Conservation (phyloP, 2,113 vertebrate genomes). For the Meleagris gallopavo region DNA sequence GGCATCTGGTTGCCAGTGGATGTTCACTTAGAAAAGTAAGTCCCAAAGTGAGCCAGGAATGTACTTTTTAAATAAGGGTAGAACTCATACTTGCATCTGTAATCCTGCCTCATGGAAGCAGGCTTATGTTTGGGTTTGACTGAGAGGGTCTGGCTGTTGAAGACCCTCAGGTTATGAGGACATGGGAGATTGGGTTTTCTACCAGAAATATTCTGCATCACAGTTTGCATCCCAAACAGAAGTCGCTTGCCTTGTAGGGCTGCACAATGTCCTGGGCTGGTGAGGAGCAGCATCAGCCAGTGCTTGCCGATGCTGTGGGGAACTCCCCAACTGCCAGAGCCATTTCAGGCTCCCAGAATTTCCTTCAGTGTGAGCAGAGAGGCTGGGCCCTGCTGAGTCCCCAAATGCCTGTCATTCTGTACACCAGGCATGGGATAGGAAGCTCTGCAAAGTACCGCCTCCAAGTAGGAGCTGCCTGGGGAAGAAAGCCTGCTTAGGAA, state of each 20-base stretch:
- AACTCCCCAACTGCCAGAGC: neutral
- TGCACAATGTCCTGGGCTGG: neutral
- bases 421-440: fast-evolving
- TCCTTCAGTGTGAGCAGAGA: neutral
- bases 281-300: neutral
- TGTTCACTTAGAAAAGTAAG: neutral
- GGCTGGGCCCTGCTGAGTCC: neutral
- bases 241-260: neutral
- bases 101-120: neutral
- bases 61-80: neutral
- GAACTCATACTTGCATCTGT: neutral
- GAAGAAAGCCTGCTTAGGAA: neutral
- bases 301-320: neutral
- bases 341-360: neutral
- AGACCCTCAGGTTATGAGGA: neutral
- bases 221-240: neutral
- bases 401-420: neutral
- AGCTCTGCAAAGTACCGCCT: neutral
- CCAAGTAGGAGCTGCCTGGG: neutral
- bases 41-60: neutral
- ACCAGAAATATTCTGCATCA: neutral
- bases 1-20: neutral
- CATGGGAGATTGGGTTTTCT: neutral
- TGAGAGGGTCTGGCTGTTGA: neutral
- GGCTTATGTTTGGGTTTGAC: neutral